These are phyloP conservation scores for Smittia aterrima DNA, from an alignment of 2,888 invertebrate genomes.

Conservation along the genomic window DNA sequence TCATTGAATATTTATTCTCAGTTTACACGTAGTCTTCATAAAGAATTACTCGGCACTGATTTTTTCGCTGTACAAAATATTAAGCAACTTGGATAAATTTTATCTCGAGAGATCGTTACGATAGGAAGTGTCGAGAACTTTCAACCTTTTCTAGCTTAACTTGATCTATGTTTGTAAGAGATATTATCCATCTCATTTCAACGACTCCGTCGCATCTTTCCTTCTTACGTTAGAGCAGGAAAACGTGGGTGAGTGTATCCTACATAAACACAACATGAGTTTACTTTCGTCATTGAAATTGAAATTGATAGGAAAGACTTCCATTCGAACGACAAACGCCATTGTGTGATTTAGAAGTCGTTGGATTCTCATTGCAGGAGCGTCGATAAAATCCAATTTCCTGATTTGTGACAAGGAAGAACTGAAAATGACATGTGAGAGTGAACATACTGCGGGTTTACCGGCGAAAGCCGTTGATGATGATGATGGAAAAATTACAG, in stretches of 20 bases:
- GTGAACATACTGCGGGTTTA: not conserved
- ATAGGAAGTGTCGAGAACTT: too few species aligned
- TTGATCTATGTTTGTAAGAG: not conserved
- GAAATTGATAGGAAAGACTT: constrained; percentile 34
- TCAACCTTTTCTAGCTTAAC: not conserved
- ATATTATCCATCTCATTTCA: not conserved
- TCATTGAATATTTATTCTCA: constrained; percentile 18
- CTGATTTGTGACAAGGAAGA: constrained; percentile 38
- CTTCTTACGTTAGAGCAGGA: not conserved
- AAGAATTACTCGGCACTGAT: constrained; percentile 9
- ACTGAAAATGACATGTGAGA: constrained; percentile 38
- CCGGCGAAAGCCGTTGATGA: not conserved
- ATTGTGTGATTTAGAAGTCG: constrained; percentile 3
- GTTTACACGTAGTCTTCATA: constrained; percentile 25
- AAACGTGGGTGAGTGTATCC: not conserved
- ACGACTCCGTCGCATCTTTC: not conserved
- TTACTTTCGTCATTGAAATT: constrained; percentile 25
- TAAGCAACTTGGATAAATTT: not conserved
- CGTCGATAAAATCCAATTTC: constrained; percentile 41
- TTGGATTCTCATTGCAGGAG: not conserved
- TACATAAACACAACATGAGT: constrained; percentile 22
- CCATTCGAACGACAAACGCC: not conserved
- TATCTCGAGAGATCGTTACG: not conserved
- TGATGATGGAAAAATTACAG: constrained; percentile 15
- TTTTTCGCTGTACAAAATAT: not conserved